Evolutionary conservation across 2,888 invertebrate species (phyloP), one percentile per base, ranked within the genome.

Genomic region (Tetheella fluctuosa): DNA sequence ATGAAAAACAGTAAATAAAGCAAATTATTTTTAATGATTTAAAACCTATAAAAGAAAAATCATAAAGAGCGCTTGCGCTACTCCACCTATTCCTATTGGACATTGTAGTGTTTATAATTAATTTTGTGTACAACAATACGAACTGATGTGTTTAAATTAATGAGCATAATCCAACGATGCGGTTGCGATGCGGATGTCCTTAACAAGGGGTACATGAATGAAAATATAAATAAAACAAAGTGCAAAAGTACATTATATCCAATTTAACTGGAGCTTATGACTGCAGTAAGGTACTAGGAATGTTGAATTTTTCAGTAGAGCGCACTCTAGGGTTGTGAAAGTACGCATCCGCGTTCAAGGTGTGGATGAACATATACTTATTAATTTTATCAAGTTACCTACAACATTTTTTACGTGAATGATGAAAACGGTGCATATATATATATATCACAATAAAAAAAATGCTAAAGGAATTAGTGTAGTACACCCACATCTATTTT

Each of bases 281-380:
- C 63, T 63, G 64, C 68, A 63, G 64, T 56, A 57, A 61, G 60
- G 62, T 56, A 60, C 63, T 60, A 60, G 57, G 42, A 53, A 52
- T 39, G 57, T 25, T 71, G 64, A 67, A 71, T 71, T 71, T 71
- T 68, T 69, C 65, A 72, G 61, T 52, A 61, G 60, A 62, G 59
- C 60, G 64, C 67, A 65, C 55, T 48, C 28, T 63, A 59, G 53
- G 37, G 59, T 58, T 54, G 61, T 58, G 58, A 61, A 52, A 39
- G 52, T 61, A 58, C 64, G 60, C 59, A 68, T 70, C 67, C 68
- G 4, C 48, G 10, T 7, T 20, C 1, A 15, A 10, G 17, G 20
- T 48, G 48, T 20, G 48, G 20, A 48, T 48, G 34, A 34, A 48
- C 20, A 48, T 17, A 17, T n/a, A 39, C 15, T 39, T 4, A 2